Evolutionary conservation across 2,113 vertebrate genomes (phyloP).

Genomic region (Hystrix brachyura): DNA sequence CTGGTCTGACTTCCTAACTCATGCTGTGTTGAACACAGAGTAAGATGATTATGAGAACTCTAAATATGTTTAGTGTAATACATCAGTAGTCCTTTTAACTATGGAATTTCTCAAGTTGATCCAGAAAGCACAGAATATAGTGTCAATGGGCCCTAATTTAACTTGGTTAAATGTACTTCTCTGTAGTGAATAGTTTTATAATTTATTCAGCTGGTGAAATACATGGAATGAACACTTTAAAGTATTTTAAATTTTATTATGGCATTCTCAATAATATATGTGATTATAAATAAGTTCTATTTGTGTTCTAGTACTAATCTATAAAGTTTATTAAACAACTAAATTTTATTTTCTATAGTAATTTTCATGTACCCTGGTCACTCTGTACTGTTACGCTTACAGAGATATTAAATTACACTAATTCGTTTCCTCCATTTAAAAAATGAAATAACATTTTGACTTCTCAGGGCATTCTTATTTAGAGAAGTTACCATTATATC

Average conservation of each 20-base stretch:
- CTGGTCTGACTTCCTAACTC: background rate
- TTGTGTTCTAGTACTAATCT: background rate
- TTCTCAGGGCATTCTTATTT: background rate
- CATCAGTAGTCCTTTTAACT: background rate
- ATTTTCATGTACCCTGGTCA: background rate
- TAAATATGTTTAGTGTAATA: background rate
- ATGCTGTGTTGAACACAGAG: background rate
- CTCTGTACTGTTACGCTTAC: background rate
- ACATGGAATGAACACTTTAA: background rate
- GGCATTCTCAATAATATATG: background rate
- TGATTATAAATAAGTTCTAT: background rate
- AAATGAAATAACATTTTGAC: background rate
- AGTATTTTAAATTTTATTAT: background rate
- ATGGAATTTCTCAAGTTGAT: background rate
- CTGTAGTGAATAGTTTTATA: background rate
- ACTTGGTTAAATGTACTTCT: background rate
- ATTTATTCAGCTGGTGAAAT: background rate
- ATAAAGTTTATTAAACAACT: slow-evolving; percentile 16
- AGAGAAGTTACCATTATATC: background rate
- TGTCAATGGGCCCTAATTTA: background rate
- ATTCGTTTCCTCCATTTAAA: background rate
- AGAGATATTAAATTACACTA: slow-evolving; percentile 2
- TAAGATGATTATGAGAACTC: background rate
- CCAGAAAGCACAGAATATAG: background rate
- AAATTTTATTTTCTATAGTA: background rate